phyloP scores from a whole-genome alignment of 2,797 vertebrate genomes.

The Melanotaenia nigrans region DNA sequence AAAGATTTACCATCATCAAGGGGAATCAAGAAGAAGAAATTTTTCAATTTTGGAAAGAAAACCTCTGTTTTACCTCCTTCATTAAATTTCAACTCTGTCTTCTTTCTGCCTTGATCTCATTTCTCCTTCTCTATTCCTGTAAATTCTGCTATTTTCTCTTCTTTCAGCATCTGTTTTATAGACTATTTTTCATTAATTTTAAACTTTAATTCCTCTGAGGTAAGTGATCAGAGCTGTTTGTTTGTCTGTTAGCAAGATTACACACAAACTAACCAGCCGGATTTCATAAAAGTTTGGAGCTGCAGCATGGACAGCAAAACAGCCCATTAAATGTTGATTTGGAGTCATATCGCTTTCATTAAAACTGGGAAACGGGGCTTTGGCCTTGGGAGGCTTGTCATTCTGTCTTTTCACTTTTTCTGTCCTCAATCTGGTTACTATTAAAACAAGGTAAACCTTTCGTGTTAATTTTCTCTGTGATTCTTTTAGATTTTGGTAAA shows the following conservation, averaged over 20 bases:
- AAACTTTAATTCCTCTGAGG: not conserved
- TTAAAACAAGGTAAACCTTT: not conserved
- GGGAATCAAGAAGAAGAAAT: slow-evolving; percentile 60
- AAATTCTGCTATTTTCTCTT: slow-evolving; percentile 15
- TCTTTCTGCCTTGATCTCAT: slow-evolving; percentile 20
- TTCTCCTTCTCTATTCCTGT: slow-evolving; percentile 36
- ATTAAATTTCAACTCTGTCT: slow-evolving; percentile 45
- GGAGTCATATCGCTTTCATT: not conserved
- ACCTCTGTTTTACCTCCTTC: slow-evolving; percentile 27
- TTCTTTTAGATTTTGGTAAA: not conserved
- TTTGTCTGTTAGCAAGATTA: slow-evolving; percentile 9
- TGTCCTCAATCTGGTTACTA: not conserved
- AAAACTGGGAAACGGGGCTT: not conserved
- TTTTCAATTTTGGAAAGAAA: slow-evolving; percentile 65
- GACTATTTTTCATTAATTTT: not conserved
- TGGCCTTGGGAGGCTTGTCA: not conserved
- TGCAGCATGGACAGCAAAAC: not conserved
- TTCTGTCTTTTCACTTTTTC: not conserved
- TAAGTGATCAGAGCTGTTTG: slow-evolving; percentile 14
- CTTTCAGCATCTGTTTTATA: not conserved
- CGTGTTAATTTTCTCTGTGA: not conserved
- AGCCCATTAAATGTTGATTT: not conserved
- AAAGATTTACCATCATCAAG: slow-evolving; percentile 58
- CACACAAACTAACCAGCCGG: not conserved
- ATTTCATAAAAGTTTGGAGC: not conserved